Evolutionary conservation across 2,888 invertebrate genomes (phyloP), one percentile per base, ranked within the genome.

Genomic region (Pachycephus smyrnensis): DNA sequence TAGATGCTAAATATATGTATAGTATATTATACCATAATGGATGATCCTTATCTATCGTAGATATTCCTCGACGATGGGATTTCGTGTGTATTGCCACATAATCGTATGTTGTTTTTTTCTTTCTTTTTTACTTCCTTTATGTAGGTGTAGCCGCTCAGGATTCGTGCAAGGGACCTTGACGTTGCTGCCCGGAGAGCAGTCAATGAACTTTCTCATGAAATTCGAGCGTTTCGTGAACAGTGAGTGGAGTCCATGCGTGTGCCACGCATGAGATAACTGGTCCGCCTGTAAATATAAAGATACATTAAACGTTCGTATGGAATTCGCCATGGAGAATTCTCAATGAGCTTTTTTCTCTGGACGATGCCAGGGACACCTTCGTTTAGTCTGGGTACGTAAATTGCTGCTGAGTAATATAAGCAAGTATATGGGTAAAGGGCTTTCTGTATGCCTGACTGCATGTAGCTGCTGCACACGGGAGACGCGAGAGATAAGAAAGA

Each of bases 131-230:
- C 33, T 33, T 33, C n/a, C n/a, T n/a, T n/a, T n/a, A 40, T 15
- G 55, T 55, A 55, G 55, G 55, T 55, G 55, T 55, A 23, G 55
- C 55, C 55, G 2, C 23, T 55, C 55, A 55, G 55, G 55, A 23
- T 55, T 55, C 55, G 55, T 55, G 23, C 55, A 55, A 55, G 55
- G 55, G 55, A 55, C 55, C 55, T 55, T 55, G 55, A 55, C 55
- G 55, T 55, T 23, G 55, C 23, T 55, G 55, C 55, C 55, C 55
- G 55, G 55, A 55, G 55, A 55, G 55, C 71, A 71, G 71, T 71
- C 71, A 71, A 71, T 71, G 71, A 71, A 71, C 71, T 71, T 71
- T 71, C 31, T 71, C 71, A 32, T 32, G 71, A 71, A 71, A 71
- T 71, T 71, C 71, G 23, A 71, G 31, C 31, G 32, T 71, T 71